Evolutionary conservation across 2,113 vertebrate species (phyloP).

Genomic region (Xenopus tropicalis): DNA sequence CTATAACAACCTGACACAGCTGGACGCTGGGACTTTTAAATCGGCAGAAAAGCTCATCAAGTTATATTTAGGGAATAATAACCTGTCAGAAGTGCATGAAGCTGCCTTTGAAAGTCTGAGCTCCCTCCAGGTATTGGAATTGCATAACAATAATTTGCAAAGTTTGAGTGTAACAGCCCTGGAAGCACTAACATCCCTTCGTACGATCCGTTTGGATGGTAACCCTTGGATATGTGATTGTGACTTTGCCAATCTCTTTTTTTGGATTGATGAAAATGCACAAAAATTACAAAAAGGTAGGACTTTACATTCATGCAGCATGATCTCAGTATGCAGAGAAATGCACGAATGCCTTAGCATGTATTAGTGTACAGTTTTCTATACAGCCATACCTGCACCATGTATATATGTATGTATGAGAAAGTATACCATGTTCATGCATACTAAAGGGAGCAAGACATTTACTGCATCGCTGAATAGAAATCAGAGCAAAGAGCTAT

Average conservation of each 20-base stretch:
- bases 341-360: too few relatives aligned
- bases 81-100: conserved; percentile 80
- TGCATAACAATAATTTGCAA: conserved; percentile 85
- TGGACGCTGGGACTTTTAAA: conserved; percentile 82
- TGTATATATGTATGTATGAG: too few relatives aligned
- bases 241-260: conserved; percentile 89
- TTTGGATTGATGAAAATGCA: conserved; percentile 88
- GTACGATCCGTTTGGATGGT: conserved; percentile 84
- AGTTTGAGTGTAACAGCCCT: conserved; percentile 80
- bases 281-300: conserved; percentile 91
- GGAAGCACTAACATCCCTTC: conserved; percentile 81
- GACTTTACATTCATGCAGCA: too few relatives aligned
- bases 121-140: conserved; percentile 87
- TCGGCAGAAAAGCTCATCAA: conserved; percentile 87
- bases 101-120: conserved; percentile 87
- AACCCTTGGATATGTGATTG: conserved; percentile 98
- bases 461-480: too few relatives aligned
- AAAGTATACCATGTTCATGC: too few relatives aligned
- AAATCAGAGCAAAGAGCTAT: too few relatives aligned
- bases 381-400: too few relatives aligned
- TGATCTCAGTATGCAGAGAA: too few relatives aligned
- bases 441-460: too few relatives aligned
- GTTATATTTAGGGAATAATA: conserved; percentile 85
- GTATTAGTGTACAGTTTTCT: too few relatives aligned
- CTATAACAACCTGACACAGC: conserved; percentile 91